A percentile compares a stretch with the other conserved stretches of the same genome.
Evolutionary conservation across 1,140 invertebrate genomes (phyloP).

Genomic region (Venustaconcha ellipsiformis): DNA sequence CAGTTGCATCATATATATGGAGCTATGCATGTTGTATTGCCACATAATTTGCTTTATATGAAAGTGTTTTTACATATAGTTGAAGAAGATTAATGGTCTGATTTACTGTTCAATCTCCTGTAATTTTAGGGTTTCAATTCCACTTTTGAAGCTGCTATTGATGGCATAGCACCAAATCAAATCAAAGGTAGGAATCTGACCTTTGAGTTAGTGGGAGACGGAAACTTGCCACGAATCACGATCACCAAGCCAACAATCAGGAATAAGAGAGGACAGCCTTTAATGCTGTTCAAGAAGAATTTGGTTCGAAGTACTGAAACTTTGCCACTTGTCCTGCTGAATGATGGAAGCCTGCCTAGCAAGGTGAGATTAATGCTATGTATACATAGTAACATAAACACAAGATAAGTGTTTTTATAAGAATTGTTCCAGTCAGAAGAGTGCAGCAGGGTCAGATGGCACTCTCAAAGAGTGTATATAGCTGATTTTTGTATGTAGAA

Average conservation of each 20-base stretch:
- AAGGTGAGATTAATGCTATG: conserved; percentile 47
- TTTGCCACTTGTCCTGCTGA: conserved; percentile 62
- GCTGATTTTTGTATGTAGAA: too few relatives aligned
- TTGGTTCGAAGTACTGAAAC: conserved; percentile 58
- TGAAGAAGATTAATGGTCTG: not conserved
- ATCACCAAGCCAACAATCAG: conserved; percentile 64
- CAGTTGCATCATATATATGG: too few relatives aligned
- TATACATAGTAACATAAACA: too few relatives aligned
- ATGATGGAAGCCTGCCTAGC: conserved; percentile 68
- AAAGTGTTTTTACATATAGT: not conserved
- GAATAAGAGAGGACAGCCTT: conserved; percentile 67
- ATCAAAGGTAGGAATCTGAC: conserved; percentile 57
- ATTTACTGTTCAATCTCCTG: conserved; percentile 1
- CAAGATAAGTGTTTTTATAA: too few relatives aligned
- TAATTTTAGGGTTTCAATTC: conserved; percentile 61
- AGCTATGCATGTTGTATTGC: too few relatives aligned
- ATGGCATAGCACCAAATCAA: conserved; percentile 58
- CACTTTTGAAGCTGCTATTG: conserved; percentile 67
- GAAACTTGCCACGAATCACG: conserved; percentile 65
- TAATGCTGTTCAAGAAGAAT: conserved; percentile 65
- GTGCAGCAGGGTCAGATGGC: too few relatives aligned
- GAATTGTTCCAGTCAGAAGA: too few relatives aligned
- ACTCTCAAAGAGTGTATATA: too few relatives aligned
- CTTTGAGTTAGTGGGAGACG: conserved; percentile 68
- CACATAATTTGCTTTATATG: too few relatives aligned